Conservation (phyloP, 2,888 invertebrate species). For the Troides helena region DNA sequence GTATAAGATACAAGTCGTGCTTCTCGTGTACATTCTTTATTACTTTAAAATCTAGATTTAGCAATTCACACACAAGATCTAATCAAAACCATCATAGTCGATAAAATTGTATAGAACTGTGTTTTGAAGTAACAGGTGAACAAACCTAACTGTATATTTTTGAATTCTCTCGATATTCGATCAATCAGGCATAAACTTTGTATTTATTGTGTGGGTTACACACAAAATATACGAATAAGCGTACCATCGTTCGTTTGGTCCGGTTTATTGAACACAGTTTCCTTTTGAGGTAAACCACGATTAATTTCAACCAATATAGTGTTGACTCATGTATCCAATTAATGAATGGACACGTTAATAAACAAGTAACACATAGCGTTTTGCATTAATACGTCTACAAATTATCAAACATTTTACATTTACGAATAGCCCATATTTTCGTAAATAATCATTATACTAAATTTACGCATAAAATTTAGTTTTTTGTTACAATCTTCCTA, state of each 20-base stretch:
- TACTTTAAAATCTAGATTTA: no score
- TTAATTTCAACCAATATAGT: conserved; percentile 10
- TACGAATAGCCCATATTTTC: no score
- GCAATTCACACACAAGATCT: not conserved
- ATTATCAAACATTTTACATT: not conserved
- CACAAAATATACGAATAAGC: conserved; percentile 60
- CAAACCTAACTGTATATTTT: conserved; percentile 26
- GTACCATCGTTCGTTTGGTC: conserved; percentile 43
- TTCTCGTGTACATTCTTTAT: no score
- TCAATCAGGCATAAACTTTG: conserved; percentile 35
- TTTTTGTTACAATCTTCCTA: no score
- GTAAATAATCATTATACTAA: no score
- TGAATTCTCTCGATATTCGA: conserved; percentile 10
- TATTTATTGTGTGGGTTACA: conserved; percentile 39
- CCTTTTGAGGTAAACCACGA: conserved; percentile 36
- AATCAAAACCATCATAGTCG: not conserved
- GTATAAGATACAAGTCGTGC: no score
- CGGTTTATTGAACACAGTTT: conserved; percentile 56
- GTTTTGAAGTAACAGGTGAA: conserved; percentile 16
- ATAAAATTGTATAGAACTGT: not conserved
- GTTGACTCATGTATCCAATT: conserved; percentile 14
- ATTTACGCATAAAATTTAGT: no score
- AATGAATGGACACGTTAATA: not conserved
- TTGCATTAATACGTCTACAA: not conserved
- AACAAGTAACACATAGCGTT: not conserved